phyloP scores from a whole-genome alignment of 2,797 vertebrate species.

The Aplochiton taeniatus region DNA sequence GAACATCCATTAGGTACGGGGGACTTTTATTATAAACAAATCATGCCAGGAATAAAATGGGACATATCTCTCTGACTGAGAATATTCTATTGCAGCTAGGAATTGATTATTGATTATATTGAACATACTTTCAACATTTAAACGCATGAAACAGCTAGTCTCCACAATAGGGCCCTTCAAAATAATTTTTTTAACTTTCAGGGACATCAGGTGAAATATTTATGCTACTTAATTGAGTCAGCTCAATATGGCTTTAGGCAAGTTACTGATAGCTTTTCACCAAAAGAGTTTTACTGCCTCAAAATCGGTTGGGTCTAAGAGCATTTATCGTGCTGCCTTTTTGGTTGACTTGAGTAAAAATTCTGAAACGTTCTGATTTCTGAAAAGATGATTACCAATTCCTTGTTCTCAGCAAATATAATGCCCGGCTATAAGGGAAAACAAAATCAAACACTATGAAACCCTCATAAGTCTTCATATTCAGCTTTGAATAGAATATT shows the following conservation, averaged over 20 bases:
- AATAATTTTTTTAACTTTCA: conserved; percentile 4
- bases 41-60: conserved; percentile 16
- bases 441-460: too few relatives aligned
- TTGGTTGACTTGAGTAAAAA: too few relatives aligned
- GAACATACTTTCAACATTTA: not conserved
- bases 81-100: conserved; percentile 7
- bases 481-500: too few relatives aligned
- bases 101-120: not conserved
- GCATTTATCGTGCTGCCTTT: too few relatives aligned
- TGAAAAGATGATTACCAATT: too few relatives aligned
- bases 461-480: too few relatives aligned
- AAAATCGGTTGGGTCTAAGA: too few relatives aligned
- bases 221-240: conserved; percentile 22
- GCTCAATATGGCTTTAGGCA: not conserved
- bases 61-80: conserved; percentile 17
- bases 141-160: not conserved
- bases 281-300: too few relatives aligned
- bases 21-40: conserved; percentile 18
- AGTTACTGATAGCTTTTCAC: conserved; percentile 24
- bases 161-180: conserved; percentile 3
- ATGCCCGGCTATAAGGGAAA: too few relatives aligned
- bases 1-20: not conserved
- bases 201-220: conserved; percentile 29
- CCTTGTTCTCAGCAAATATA: too few relatives aligned
- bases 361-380: too few relatives aligned